Base-by-base conservation (phyloP, 2,113 vertebrate species). In the Oreochromis niloticus region DNA sequence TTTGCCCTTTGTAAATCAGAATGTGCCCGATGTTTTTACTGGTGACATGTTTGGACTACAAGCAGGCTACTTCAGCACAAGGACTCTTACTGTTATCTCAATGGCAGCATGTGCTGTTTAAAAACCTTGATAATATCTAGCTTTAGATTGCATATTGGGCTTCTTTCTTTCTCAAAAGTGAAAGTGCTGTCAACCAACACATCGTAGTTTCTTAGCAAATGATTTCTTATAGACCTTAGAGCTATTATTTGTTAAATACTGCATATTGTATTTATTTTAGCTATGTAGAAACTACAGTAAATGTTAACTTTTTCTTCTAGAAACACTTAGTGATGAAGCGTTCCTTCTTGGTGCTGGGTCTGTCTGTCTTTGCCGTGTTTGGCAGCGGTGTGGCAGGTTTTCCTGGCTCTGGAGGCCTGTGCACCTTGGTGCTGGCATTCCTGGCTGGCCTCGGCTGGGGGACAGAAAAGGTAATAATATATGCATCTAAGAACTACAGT, bases 351-450 rank as follows among this genome's bases (percentile, higher is more conserved):
- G 84, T 98, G 19, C 91, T 98, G 89, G 97, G 97, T 8, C 94
- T 99, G 50, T 96, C 97, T 2, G 93, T 99, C 87, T 97, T 99
- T 75, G 97, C 98, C 6, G 96, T 98, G 90, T 99, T 99, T 88
- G 97, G 97, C 92, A 99, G 98, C 9, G 82, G 90, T 7, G 89
- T 96, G 57, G 97, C 97, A 2, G 97, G 98, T 2, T 97, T 98
- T 88, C 98, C 98, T 2, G 99, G 98, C 19, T 98, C 98, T 3
- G 98, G 99, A 94, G 99, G 98, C 48, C 96, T 99, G 36, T 99
- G 98, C 89, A 99, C 98, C 0, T 90, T 99, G 86, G 97, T 99
- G 81, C 92, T 98, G 89, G 96, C 98, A 8, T 99, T 99, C 94
- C 94, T 99, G 34, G 98, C 97, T 43, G 98, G 98, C 48, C 48